phyloP scores from a whole-genome alignment of 2,797 vertebrate species.

The Hephaestus fuliginosus region DNA sequence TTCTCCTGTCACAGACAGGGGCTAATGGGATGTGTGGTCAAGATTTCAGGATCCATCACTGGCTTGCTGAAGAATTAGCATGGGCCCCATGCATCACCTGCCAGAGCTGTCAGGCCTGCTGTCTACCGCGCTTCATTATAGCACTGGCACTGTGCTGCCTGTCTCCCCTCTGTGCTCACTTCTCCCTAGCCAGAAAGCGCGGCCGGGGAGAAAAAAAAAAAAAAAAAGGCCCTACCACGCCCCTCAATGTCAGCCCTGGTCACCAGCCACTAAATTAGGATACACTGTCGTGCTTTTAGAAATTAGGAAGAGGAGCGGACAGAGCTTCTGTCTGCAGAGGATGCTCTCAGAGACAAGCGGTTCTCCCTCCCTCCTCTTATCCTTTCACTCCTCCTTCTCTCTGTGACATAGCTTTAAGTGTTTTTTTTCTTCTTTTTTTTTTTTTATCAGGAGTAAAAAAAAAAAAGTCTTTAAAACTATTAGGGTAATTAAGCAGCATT shows the following conservation, averaged over 20 bases:
- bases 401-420: conserved; percentile 53
- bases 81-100: conserved; percentile 96
- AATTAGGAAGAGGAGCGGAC: conserved; percentile 84
- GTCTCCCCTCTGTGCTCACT: conserved; percentile 83
- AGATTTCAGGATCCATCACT: conserved; percentile 99
- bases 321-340: conserved; percentile 76
- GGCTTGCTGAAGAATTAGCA: conserved; percentile 95
- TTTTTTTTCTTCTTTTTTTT: conserved; percentile 55
- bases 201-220: conserved; percentile 53
- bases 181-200: conserved; percentile 77
- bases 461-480: conserved; percentile 92
- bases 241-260: conserved; percentile 89
- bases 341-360: conserved; percentile 80
- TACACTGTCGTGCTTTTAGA: conserved; percentile 83
- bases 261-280: conserved; percentile 88
- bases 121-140: conserved; percentile 93
- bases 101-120: conserved; percentile 94
- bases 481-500: conserved; percentile 95
- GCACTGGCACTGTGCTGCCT: conserved; percentile 85
- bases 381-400: conserved; percentile 79
- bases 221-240: conserved; percentile 86
- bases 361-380: conserved; percentile 83
- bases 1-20: conserved; percentile 96
- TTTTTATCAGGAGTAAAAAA: conserved; percentile 89
- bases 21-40: conserved; percentile 99